Evolutionary conservation across 2,888 invertebrate species (phyloP), one percentile per base, ranked within the genome.

Genomic region (Augochlorella aurata): DNA sequence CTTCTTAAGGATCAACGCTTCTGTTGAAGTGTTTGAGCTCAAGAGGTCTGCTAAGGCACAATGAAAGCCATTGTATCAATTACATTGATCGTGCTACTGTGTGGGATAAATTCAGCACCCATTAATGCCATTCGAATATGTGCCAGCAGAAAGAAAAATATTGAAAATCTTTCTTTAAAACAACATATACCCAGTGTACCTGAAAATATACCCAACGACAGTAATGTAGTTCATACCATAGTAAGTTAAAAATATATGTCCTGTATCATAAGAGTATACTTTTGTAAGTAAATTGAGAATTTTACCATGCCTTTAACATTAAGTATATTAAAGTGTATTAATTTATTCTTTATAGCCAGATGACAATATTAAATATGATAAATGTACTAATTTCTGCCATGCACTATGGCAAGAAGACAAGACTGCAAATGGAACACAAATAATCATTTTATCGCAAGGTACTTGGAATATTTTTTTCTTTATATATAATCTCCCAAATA

Each of bases 371-470:
- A 86, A 90, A 80, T 91, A 87, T 77, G 91, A 92, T 65, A 88
- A 79, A 47, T 93, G 92, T 77, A 90, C 89, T 52, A 95, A 96
- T n/a, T 95, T 94, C 86, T 97, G 97, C 90, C 97, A 96, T 91
- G 96, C 97, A 0, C 94, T 97, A 0, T 97, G 96, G 96, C 94
- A 95, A 86, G 95, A 96, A 86, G 95, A 96, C 88, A 92, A 89
- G 84, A 90, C 90, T 72, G 93, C 94, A 12, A 94, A 95, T 72
- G 95, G 94, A 16, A 96, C 96, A 88, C 95, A 95, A 85, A 95
- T 95, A 73, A 94, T 94, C 73, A 93, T 93, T 85, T 95, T 97
- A 68, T 94, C 97, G 77, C 97, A 97, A 95, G 97, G 97, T 97
- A 93, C 90, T 90, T 85, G 66, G 38, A 14, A n/a, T 29, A n/a